Conservation (phyloP, 2,797 vertebrate species). For the Acrossocheilus wenchowensis region DNA sequence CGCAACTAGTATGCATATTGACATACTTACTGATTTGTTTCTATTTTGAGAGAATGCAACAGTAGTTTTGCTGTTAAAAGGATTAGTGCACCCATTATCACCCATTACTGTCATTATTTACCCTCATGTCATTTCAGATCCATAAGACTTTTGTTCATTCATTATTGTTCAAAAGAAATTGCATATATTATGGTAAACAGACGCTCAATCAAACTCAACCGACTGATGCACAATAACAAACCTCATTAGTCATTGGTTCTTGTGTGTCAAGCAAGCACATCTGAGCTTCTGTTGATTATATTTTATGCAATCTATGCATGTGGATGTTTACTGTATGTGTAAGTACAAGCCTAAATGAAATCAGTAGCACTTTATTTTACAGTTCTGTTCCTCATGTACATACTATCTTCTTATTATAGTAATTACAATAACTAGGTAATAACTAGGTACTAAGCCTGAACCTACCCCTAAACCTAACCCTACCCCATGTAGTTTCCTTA, state of each 20-base stretch:
- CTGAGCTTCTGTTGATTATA: not conserved
- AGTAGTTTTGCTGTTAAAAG: slow-evolving; percentile 10
- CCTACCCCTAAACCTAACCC: too few relatives aligned
- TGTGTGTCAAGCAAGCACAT: not conserved
- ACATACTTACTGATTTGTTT: not conserved
- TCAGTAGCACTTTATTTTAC: too few relatives aligned
- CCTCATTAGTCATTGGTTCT: not conserved
- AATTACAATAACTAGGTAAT: too few relatives aligned
- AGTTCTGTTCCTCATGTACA: too few relatives aligned
- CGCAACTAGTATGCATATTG: slow-evolving; percentile 70
- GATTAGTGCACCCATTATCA: not conserved
- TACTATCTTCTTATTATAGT: too few relatives aligned
- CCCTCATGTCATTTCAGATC: not conserved
- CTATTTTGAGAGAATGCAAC: not conserved
- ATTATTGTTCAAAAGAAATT: slow-evolving; percentile 1
- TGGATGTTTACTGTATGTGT: not conserved
- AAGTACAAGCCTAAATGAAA: not conserved
- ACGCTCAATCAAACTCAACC: not conserved
- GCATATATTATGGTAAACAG: not conserved
- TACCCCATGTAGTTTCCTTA: too few relatives aligned
- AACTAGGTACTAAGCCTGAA: too few relatives aligned
- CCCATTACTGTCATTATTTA: not conserved
- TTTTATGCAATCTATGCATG: not conserved
- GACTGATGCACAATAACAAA: not conserved
- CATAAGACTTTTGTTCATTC: not conserved